Percentiles rank a stretch among this genome's conserved stretches.
These are phyloP conservation scores for Formicarius rufipectus DNA, from an alignment of 2,113 vertebrate species.

Conservation along the genomic window DNA sequence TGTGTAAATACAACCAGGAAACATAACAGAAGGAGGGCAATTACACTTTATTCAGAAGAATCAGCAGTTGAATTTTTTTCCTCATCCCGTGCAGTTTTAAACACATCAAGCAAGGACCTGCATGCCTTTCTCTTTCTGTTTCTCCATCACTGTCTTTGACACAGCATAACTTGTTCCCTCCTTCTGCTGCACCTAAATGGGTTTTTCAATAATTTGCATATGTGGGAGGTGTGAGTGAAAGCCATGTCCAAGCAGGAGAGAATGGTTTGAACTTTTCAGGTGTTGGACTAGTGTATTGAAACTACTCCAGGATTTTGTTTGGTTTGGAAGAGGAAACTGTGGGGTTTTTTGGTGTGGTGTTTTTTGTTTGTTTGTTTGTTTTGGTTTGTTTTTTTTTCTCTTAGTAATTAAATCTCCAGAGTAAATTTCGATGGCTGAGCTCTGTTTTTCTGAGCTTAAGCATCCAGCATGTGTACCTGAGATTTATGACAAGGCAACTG, in stretches of 20 bases:
- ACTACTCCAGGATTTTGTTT: constrained; percentile 13
- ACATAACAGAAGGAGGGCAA: background rate
- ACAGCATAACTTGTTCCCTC: background rate
- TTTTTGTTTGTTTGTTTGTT: no score
- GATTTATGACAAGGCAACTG: background rate
- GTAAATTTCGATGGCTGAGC: constrained; percentile 1
- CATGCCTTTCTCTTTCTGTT: background rate
- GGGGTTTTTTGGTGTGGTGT: no score
- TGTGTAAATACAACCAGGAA: background rate
- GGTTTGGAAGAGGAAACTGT: background rate
- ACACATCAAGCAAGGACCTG: background rate
- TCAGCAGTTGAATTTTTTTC: background rate
- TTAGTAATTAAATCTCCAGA: background rate
- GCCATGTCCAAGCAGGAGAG: background rate
- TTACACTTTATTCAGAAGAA: background rate
- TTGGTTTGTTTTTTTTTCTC: background rate
- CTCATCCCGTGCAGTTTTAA: background rate
- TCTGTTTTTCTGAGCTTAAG: background rate
- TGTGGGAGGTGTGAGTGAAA: constrained; percentile 7
- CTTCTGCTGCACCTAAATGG: background rate
- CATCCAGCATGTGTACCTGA: background rate
- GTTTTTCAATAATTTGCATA: background rate
- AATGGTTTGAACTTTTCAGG: constrained; percentile 1
- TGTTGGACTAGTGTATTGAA: background rate
- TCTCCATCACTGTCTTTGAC: background rate